Evolutionary conservation across 2,797 vertebrate species (phyloP).

Genomic region (Etheostoma perlongum): DNA sequence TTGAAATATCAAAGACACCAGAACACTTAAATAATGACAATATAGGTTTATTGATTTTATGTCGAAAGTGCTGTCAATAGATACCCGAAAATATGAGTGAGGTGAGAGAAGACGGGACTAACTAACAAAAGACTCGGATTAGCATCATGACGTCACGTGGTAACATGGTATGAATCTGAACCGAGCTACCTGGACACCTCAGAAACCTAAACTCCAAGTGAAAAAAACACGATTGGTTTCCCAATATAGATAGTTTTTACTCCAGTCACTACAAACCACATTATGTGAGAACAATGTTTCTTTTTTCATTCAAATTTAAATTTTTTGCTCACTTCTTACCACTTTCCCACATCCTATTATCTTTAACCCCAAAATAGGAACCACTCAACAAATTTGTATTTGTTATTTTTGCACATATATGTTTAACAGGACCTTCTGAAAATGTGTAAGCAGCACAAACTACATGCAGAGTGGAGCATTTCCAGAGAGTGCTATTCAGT

Average conservation of each 20-base stretch:
- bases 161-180: slow-evolving; percentile 2
- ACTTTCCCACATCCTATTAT: not conserved
- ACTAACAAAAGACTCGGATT: slow-evolving; percentile 20
- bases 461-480: slow-evolving; percentile 28
- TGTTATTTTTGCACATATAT: slow-evolving; percentile 12
- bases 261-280: not conserved
- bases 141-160: slow-evolving; percentile 22
- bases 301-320: not conserved
- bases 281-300: not conserved
- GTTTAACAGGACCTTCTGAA: slow-evolving; percentile 11
- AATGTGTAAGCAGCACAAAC: slow-evolving; percentile 43
- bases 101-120: not conserved
- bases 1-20: slow-evolving; percentile 5
- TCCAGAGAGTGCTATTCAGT: slow-evolving; percentile 20
- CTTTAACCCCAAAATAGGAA: slow-evolving; percentile 12
- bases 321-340: not conserved
- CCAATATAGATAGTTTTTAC: not conserved
- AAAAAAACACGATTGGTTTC: not conserved
- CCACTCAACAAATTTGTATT: not conserved
- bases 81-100: not conserved
- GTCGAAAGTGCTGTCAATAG: not conserved
- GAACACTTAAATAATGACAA: not conserved
- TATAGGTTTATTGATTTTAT: not conserved
- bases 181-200: not conserved
- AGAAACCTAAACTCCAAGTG: slow-evolving; percentile 1